Evolutionary conservation across 92 coral and sea anemone genomes (phyloP).

Genomic region (Galaxea fascicularis): DNA sequence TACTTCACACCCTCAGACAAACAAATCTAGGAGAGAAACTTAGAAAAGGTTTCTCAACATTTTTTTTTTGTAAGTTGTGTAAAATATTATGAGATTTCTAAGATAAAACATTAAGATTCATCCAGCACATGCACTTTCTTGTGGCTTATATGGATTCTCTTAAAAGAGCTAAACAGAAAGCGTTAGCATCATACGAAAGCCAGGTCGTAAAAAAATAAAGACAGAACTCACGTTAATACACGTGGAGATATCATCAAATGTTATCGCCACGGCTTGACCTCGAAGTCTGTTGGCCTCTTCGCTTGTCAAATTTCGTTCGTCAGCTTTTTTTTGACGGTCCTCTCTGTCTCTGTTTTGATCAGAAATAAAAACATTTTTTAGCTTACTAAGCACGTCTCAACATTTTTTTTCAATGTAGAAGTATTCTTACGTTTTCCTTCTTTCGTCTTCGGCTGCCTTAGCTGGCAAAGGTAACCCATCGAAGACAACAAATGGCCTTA

Average conservation of each 20-base stretch:
- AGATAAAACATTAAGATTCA: too few relatives aligned
- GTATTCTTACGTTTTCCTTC: conserved; percentile 43
- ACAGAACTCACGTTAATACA: conserved; percentile 41
- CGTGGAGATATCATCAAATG: conserved; percentile 41
- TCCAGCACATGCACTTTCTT: too few relatives aligned
- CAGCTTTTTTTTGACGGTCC: conserved; percentile 24
- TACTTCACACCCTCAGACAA: neutral
- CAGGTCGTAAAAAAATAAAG: neutral
- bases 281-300: conserved; percentile 38
- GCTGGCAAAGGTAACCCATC: conserved; percentile 68
- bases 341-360: conserved; percentile 29
- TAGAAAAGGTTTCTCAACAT: neutral
- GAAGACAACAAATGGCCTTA: conserved; percentile 60
- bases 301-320: neutral
- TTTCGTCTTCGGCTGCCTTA: conserved; percentile 50
- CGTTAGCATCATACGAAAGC: neutral
- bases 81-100: too few relatives aligned
- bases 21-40: neutral
- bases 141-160: too few relatives aligned
- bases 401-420: too few relatives aligned
- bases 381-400: neutral
- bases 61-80: too few relatives aligned
- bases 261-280: conserved; percentile 54
- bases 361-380: too few relatives aligned
- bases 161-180: too few relatives aligned